Percentiles rank a stretch among this genome's conserved stretches.
These are phyloP conservation scores for Hypocryptadius cinnamomeus DNA, from an alignment of 2,113 vertebrate genomes.

Conservation along the genomic window DNA sequence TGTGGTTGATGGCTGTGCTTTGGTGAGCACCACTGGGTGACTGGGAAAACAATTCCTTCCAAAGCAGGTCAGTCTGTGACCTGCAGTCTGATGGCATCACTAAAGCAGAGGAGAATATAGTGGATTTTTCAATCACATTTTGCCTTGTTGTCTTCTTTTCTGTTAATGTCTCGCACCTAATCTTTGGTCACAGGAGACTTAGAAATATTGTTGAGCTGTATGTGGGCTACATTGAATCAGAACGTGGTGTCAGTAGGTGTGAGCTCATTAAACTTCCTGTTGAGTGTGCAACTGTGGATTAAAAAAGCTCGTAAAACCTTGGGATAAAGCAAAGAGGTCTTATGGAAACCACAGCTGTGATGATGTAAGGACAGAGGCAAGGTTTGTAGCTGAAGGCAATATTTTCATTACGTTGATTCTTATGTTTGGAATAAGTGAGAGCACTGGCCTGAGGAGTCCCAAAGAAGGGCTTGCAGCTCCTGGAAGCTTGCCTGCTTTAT, in stretches of 20 bases:
- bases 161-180: neutral
- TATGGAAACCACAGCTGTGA: conserved; percentile 42
- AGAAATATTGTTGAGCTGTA: neutral
- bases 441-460: neutral
- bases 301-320: neutral
- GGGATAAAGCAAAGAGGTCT: neutral
- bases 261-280: neutral
- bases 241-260: neutral
- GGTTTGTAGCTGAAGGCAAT: conserved; percentile 52
- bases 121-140: neutral
- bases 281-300: neutral
- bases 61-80: neutral
- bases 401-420: neutral
- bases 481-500: neutral
- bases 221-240: neutral
- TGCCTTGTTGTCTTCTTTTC: neutral
- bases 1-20: neutral
- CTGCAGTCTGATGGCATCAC: neutral
- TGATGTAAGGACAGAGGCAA: conserved; percentile 37
- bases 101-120: neutral
- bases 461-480: neutral
- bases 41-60: neutral
- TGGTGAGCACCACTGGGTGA: neutral
- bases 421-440: conserved; percentile 11
- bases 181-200: neutral